Conservation (phyloP, 2,113 vertebrate genomes). For the Perca fluviatilis region DNA sequence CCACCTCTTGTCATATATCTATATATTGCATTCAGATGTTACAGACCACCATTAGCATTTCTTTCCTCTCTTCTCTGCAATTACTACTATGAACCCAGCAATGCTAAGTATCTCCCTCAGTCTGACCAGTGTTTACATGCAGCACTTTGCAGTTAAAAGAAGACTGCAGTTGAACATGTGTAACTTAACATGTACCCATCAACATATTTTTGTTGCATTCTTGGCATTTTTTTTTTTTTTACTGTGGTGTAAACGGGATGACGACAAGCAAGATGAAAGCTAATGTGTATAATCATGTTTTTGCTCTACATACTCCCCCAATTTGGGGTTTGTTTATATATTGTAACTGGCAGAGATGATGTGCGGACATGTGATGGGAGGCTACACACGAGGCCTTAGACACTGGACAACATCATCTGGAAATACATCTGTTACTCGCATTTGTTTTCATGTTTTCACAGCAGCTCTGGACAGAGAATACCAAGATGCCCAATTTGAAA, state of each 20-base stretch:
- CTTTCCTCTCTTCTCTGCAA: slow-evolving; percentile 37
- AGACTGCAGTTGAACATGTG: neutral
- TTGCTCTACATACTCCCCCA: slow-evolving; percentile 23
- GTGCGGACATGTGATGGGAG: slow-evolving; percentile 11
- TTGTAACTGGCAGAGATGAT: slow-evolving; percentile 32
- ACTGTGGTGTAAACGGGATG: slow-evolving; percentile 30
- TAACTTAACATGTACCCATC: slow-evolving; percentile 41
- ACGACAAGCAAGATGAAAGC: slow-evolving; percentile 44
- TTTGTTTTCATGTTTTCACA: slow-evolving; percentile 15
- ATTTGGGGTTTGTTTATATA: slow-evolving; percentile 43
- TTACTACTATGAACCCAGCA: slow-evolving; percentile 17
- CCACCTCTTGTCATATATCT: slow-evolving; percentile 16
- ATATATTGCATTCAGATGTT: neutral
- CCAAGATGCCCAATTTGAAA: neutral
- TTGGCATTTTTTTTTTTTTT: slow-evolving; percentile 59
- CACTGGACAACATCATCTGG: slow-evolving; percentile 14
- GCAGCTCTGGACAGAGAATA: neutral
- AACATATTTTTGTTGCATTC: slow-evolving; percentile 68
- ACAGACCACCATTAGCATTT: slow-evolving; percentile 28
- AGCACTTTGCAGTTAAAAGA: slow-evolving; percentile 48
- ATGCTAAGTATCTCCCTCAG: slow-evolving; percentile 49
- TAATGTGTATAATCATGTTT: slow-evolving; percentile 63
- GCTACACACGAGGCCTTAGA: neutral
- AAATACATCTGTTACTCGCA: slow-evolving; percentile 9
- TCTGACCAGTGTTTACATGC: slow-evolving; percentile 51